Base-by-base conservation (phyloP, 2,113 vertebrate genomes). In the Rhinolophus ferrumequinum region DNA sequence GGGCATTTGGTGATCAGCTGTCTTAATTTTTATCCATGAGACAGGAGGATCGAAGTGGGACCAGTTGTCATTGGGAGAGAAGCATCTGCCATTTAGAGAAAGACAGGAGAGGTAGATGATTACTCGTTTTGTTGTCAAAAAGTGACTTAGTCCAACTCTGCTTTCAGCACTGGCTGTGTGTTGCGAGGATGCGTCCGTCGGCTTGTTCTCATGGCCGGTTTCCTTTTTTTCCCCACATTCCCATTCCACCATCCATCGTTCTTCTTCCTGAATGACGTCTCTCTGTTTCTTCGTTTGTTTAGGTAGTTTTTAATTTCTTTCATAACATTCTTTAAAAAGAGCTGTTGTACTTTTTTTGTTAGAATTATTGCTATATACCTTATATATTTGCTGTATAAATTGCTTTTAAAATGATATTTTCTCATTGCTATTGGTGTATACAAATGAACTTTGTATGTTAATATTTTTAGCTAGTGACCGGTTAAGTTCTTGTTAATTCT, bases 171-270 rank as follows among this genome's bases (percentile, higher is more conserved):
- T 6, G 21, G 7, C 13, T 18, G 1, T 82, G 33, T 26, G 16
- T 83, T 56, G 14, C 7, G n/a, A 30, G 35, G n/a, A 2, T 9
- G 16, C 35, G 47, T 13, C 33, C 18, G 35, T 52, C 33, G 0
- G 9, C 9, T 5, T 2, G 15, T 26, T 21, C n/a, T 24, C 18
- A 1, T 3, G n/a, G 8, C 70, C 22, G 2, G 0, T 47, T 69
- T 58, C 38, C 69, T 35, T 26, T 50, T 3, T 26, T 26, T 66
- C 22, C 21, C 7, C 33, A 30, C 24, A 4, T 24, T 13, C 47
- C 30, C 14, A 3, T 10, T 50, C 14, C 6, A 6, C 33, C 30
- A 1, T 30, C 33, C 30, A 1, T 30, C 33, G 58, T 14, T 35
- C 44, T 21, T 38, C 12, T 26, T 35, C 30, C 28, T 5, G 26